Evolutionary conservation across 2,113 vertebrate genomes (phyloP).

Genomic region (Brachyistius frenatus): DNA sequence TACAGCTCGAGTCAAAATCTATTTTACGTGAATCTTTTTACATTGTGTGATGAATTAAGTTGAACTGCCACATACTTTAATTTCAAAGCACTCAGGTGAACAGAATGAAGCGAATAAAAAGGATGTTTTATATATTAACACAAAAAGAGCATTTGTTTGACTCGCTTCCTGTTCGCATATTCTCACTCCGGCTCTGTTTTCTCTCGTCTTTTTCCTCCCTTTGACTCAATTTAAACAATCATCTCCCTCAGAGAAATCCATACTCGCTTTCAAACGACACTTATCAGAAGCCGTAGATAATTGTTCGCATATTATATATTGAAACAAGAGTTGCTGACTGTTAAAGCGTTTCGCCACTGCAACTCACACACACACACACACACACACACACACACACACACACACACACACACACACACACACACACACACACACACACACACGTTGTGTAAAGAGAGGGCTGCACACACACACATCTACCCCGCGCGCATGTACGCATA

Average conservation of each 20-base stretch:
- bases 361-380: slow-evolving; percentile 16
- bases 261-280: slow-evolving; percentile 25
- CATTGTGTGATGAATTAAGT: slow-evolving; percentile 27
- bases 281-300: slow-evolving; percentile 23
- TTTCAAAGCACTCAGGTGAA: slow-evolving; percentile 29
- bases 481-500: no score
- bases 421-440: slow-evolving; percentile 21
- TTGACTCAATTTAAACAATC: slow-evolving; percentile 34
- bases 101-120: slow-evolving; percentile 10
- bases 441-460: no score
- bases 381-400: slow-evolving; percentile 10
- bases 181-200: neutral
- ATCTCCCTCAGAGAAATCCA: slow-evolving; percentile 15
- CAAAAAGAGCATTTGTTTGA: slow-evolving; percentile 5
- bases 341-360: slow-evolving; percentile 6
- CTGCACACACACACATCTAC: neutral
- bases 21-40: slow-evolving; percentile 6
- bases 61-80: slow-evolving; percentile 21
- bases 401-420: slow-evolving; percentile 24
- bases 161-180: neutral
- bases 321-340: slow-evolving; percentile 28
- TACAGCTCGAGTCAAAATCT: slow-evolving; percentile 27
- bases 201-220: neutral
- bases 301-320: slow-evolving; percentile 32
- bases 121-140: neutral